Evolutionary conservation across 2,888 invertebrate genomes (phyloP), one percentile per base, ranked within the genome.

Genomic region (Trisateles emortualis): DNA sequence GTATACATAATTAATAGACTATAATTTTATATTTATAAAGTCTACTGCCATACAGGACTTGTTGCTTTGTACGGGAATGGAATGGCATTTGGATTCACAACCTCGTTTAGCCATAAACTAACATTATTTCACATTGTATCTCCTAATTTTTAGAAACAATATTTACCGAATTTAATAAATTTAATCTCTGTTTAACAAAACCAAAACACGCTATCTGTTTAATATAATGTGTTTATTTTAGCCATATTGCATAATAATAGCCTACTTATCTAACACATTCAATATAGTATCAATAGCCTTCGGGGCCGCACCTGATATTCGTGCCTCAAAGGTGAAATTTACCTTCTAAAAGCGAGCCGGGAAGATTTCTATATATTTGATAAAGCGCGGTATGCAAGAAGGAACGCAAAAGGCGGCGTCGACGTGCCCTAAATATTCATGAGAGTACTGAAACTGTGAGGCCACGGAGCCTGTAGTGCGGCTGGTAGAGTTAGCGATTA

Each of bases 381-480:
- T 71, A 71, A 58, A 63, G 65, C 38, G 52, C 57, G 54, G 65
- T 53, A 70, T 63, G 63, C 61, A 49, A 38, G 55, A 43, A 55
- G 55, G 62, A 42, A 50, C 49, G 63, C 54, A 41, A 59, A 56
- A 61, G 64, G 63, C 38, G 56, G 48, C 53, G 46, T n/a, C 33
- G 52, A 73, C 74, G 74, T 72, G 74, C 59, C 49, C 64, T 76
- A 63, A 72, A 76, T 76, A 76, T 74, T 76, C 72, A 76, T 74
- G 65, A 74, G 58, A 13, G 22, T 45, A 52, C 46, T 52, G 55
- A 56, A 48, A 47, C 40, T 35, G 14, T 48, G 33, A 50, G 42
- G 49, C 16, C 10, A 13, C 6, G n/a, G n/a, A 40, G 39, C 9
- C 17, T 38, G 40, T 19, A 42, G 26, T 5, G 38, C 1, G 5